phyloP scores from a whole-genome alignment of 1,140 invertebrate species.

The Globodera rostochiensis region DNA sequence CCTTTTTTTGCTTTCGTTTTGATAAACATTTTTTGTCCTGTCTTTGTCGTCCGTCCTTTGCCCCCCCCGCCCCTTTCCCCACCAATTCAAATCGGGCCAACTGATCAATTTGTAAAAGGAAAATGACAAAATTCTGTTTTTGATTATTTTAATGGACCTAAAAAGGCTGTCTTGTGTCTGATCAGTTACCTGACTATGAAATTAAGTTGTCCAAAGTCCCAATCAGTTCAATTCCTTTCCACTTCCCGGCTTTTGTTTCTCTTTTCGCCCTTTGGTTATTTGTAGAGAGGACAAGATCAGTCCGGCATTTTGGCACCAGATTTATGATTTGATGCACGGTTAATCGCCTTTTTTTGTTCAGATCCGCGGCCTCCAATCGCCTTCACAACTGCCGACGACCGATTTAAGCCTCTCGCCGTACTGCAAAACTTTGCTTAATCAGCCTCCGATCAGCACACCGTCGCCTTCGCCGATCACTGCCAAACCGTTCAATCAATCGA shows the following conservation, averaged over 20 bases:
- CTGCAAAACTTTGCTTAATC: neutral
- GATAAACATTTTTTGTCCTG: constrained; percentile 19
- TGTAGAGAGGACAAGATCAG: no score
- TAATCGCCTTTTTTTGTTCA: neutral
- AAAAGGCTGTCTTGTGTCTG: no score
- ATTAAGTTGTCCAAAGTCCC: neutral
- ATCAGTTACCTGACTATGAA: no score
- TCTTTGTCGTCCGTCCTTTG: constrained; percentile 13
- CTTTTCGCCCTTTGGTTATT: neutral
- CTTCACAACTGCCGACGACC: constrained; percentile 8
- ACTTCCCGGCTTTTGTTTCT: neutral
- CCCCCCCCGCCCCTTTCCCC: no score
- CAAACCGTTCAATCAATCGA: constrained; percentile 12
- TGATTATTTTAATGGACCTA: no score
- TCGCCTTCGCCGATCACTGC: neutral
- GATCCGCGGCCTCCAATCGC: constrained; percentile 21
- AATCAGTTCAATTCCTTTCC: neutral
- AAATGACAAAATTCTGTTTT: no score
- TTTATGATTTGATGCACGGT: no score
- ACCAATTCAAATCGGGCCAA: no score
- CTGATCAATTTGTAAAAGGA: no score
- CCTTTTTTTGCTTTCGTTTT: constrained; percentile 22
- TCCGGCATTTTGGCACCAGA: no score
- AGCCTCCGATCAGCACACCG: neutral
- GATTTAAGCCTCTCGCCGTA: neutral